These are phyloP conservation scores for Macrophya annulata DNA, from an alignment of 2,888 invertebrate species.

Conservation along the genomic window DNA sequence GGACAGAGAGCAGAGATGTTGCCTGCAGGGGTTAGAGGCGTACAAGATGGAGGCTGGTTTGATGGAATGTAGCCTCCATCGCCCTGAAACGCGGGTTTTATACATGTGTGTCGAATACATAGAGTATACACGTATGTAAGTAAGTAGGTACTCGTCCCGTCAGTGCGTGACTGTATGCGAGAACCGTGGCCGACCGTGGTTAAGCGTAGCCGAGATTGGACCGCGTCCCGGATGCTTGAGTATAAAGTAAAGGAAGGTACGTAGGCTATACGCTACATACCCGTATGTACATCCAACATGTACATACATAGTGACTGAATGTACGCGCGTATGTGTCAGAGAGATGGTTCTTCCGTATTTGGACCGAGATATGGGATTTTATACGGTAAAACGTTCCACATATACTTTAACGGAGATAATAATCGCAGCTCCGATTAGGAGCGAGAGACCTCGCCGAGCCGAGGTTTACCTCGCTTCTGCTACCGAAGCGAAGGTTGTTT, in stretches of 20 bases:
- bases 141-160: constrained; percentile 26
- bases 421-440: constrained; percentile 69
- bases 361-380: constrained; percentile 65
- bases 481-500: constrained; percentile 41
- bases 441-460: constrained; percentile 26
- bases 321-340: constrained; percentile 57
- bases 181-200: constrained; percentile 9
- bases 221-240: constrained; percentile 43
- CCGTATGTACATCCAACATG: too few species aligned
- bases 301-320: neutral
- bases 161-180: constrained; percentile 50
- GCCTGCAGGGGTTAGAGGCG: constrained; percentile 66
- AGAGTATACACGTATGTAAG: neutral
- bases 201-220: constrained; percentile 5
- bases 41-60: constrained; percentile 78
- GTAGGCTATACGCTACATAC: neutral
- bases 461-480: neutral
- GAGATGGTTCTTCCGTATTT: constrained; percentile 70
- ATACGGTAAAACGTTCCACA: constrained; percentile 64
- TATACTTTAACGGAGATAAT: constrained; percentile 70
- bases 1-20: constrained; percentile 49
- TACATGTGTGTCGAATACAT: neutral
- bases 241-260: constrained; percentile 22
- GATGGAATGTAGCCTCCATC: constrained; percentile 78
- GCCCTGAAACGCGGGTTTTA: constrained; percentile 40